Evolutionary conservation across 2,888 invertebrate species (phyloP).

Genomic region (Lypha dubia): DNA sequence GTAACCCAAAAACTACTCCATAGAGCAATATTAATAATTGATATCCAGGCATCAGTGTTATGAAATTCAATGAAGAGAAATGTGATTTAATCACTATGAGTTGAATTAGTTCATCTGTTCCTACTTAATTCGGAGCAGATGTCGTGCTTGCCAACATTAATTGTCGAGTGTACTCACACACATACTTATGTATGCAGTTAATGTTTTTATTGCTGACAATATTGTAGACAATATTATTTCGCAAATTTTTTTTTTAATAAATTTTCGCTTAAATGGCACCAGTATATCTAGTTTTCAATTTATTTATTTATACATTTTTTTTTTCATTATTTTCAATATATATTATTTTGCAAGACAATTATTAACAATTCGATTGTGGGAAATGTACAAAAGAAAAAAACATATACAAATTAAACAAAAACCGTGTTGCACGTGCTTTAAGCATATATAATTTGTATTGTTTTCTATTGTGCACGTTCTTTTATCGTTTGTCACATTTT

Average conservation of each 20-base stretch:
- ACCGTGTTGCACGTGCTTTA: conserved; percentile 70
- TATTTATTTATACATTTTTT: background rate
- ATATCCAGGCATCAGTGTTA: no score
- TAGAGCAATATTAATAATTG: no score
- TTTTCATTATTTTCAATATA: conserved; percentile 17
- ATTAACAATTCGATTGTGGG: conserved; percentile 12
- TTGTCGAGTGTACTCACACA: background rate
- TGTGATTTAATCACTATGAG: no score
- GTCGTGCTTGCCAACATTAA: background rate
- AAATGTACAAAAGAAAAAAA: conserved; percentile 30
- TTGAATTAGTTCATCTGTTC: no score
- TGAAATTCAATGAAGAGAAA: no score
- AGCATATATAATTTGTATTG: conserved; percentile 69
- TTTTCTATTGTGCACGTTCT: conserved; percentile 68
- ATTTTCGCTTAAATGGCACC: background rate
- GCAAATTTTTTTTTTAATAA: background rate
- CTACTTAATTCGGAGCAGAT: background rate
- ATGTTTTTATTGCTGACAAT: background rate
- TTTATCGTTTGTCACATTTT: conserved; percentile 66
- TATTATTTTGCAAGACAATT: conserved; percentile 47
- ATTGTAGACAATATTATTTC: background rate
- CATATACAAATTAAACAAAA: conserved; percentile 20
- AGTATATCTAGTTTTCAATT: background rate
- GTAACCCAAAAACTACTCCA: no score
- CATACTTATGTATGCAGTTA: background rate